phyloP scores from a whole-genome alignment of 2,797 vertebrate species.

The Hapalemur alaotrensis region DNA sequence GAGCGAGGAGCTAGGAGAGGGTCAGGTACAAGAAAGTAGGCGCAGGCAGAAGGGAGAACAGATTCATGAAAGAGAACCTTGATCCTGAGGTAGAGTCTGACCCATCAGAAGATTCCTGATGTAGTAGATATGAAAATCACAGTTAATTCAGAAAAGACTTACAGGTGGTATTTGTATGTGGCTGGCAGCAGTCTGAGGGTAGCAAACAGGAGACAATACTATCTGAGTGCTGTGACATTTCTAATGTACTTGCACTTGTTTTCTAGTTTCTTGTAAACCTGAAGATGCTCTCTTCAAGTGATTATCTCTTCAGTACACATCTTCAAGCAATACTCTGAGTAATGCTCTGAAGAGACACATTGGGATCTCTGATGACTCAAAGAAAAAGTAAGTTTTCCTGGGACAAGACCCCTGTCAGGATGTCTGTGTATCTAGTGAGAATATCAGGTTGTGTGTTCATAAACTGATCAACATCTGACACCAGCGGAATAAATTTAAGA shows the following conservation, averaged over 20 bases:
- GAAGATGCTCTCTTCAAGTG: too few species aligned
- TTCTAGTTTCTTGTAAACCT: neutral
- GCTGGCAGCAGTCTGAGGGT: neutral
- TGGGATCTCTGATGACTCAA: neutral
- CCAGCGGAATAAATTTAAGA: neutral
- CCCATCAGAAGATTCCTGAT: neutral
- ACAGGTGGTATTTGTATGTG: neutral
- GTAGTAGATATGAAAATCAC: neutral
- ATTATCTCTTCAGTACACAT: too few species aligned
- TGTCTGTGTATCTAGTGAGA: neutral
- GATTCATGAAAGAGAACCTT: neutral
- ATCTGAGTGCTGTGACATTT: neutral
- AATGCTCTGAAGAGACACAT: neutral
- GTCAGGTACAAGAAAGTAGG: neutral
- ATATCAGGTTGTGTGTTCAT: neutral
- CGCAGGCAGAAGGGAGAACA: neutral
- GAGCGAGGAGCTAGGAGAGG: neutral
- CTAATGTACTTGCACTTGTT: neutral
- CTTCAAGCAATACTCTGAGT: neutral
- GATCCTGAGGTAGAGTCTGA: neutral
- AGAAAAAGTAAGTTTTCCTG: constrained; percentile 37
- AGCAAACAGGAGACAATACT: neutral
- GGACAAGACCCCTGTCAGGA: neutral
- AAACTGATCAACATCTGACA: neutral
- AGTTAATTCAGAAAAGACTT: neutral